Conservation (phyloP, 1,140 invertebrate species). For the Danaus plexippus region DNA sequence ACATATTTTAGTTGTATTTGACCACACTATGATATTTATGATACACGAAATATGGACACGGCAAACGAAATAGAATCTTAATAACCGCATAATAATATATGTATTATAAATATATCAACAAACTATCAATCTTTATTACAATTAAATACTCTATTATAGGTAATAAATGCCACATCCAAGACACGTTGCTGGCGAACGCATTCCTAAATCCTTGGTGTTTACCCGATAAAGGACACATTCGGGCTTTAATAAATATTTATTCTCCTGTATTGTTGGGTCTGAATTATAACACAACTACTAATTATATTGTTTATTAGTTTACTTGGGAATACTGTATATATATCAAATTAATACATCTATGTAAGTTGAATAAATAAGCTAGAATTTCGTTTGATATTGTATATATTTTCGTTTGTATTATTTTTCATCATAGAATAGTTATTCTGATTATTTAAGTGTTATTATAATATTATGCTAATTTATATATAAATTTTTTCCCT, state of each 20-base stretch:
- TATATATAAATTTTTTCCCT: background rate
- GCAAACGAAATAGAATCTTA: no score
- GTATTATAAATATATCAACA: no score
- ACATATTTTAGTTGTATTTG: conserved; percentile 51
- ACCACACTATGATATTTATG: conserved; percentile 41
- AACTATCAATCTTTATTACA: no score
- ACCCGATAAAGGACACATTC: conserved; percentile 55
- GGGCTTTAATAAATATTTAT: conserved; percentile 62
- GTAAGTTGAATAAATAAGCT: no score
- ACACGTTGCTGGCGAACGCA: conserved; percentile 13
- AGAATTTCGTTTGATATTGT: no score
- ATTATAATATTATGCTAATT: conserved; percentile 1
- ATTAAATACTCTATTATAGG: background rate
- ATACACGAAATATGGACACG: conserved; percentile 9
- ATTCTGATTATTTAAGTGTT: background rate
- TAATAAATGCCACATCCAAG: conserved; percentile 25
- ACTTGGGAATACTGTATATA: conserved; percentile 25
- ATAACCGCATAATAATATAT: no score
- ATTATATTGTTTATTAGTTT: conserved; percentile 56
- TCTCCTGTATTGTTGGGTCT: conserved; percentile 45
- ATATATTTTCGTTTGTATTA: no score
- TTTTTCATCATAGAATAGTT: background rate
- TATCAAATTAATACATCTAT: no score
- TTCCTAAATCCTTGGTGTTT: conserved; percentile 25
- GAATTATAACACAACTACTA: conserved; percentile 47